Percentiles rank a stretch among this genome's conserved stretches.
These are phyloP conservation scores for Himalopsyche anomala DNA, from an alignment of 2,888 invertebrate genomes.

Conservation along the genomic window DNA sequence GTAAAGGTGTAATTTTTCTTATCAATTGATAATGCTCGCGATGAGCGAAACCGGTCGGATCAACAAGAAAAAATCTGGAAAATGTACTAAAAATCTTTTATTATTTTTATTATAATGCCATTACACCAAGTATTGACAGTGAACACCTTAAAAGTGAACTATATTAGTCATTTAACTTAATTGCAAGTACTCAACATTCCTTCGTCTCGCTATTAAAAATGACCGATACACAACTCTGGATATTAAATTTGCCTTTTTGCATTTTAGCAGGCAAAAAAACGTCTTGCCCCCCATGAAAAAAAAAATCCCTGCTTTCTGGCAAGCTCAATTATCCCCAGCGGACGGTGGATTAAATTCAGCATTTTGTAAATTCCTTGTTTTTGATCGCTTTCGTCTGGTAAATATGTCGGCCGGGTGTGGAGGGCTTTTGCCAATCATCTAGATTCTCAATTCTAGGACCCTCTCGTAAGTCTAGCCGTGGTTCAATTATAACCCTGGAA, in stretches of 20 bases:
- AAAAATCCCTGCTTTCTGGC: constrained; percentile 70
- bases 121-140: too few species aligned
- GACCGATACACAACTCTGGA: constrained; percentile 7
- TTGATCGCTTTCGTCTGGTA: constrained; percentile 64
- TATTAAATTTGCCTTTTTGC: constrained; percentile 25
- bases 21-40: too few species aligned
- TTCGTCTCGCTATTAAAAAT: not conserved
- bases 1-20: too few species aligned
- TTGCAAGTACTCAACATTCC: not conserved
- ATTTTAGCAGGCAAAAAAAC: constrained; percentile 66
- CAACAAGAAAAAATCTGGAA: too few species aligned
- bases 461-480: constrained; percentile 64
- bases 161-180: too few species aligned
- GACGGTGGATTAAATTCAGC: constrained; percentile 65
- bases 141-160: too few species aligned
- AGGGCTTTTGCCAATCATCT: constrained; percentile 63
- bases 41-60: too few species aligned
- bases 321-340: constrained; percentile 71
- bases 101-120: too few species aligned
- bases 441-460: constrained; percentile 50
- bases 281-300: constrained; percentile 64
- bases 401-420: constrained; percentile 54
- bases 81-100: too few species aligned
- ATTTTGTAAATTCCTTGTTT: constrained; percentile 65
- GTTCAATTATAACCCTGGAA: constrained; percentile 65